Evolutionary conservation across 2,797 vertebrate species (phyloP), one percentile per base, ranked within the genome.

Genomic region (Eupleurogrammus muticus): DNA sequence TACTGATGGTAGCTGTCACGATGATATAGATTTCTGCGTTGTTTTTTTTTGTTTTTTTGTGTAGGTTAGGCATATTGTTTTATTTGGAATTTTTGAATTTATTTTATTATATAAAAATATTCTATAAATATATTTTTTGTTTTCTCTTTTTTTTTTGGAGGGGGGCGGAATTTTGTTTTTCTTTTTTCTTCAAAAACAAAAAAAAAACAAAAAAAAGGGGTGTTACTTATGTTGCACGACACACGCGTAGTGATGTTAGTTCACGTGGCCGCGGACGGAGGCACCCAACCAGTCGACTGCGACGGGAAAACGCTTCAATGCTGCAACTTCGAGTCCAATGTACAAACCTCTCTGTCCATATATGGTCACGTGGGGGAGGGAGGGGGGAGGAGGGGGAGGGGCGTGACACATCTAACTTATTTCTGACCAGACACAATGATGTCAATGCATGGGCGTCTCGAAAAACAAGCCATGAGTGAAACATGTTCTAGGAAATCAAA

Each of bases 141-240:
- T 82, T 87, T 87, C 23, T 70, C 48, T 87, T 70, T 63, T 79
- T 50, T 66, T n/a, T n/a, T n/a, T n/a, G n/a, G n/a, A n/a, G n/a
- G n/a, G n/a, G n/a, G n/a, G n/a, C n/a, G 80, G 77, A 75, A 54
- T 87, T n/a, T 89, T 88, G 75, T 77, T 82, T n/a, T 63, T 38
- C 4, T 70, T 49, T 90, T 90, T 93, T 94, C 88, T 93, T 90
- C 87, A 83, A 89, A 56, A n/a, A n/a, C n/a, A n/a, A n/a, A n/a
- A n/a, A n/a, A n/a, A n/a, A n/a, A n/a, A n/a, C n/a, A n/a, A 68
- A 44, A 34, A 86, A 91, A 89, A 91, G 93, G 94, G 93, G 92
- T 95, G 94, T 96, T 95, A 94, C 93, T 95, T 92, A 94, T 94
- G 94, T 96, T 96, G 96, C 96, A 96, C 95, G 11, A 91, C 84